A percentile compares a stretch with the other conserved stretches of the same genome.
These are phyloP conservation scores for Pomacea maculata DNA, from an alignment of 1,140 invertebrate species.

Conservation along the genomic window DNA sequence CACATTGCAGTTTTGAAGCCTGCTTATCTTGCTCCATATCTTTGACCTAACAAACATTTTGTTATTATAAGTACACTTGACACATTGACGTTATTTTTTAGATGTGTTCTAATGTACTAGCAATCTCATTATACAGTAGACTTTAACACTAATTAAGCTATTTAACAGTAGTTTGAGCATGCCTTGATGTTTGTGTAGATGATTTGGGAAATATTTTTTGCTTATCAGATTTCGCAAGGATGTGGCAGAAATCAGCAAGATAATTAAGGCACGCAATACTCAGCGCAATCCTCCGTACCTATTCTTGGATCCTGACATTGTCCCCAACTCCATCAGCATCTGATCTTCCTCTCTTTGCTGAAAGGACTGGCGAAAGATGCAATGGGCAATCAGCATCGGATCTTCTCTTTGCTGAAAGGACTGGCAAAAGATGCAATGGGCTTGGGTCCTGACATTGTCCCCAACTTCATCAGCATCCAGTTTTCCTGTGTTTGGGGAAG, in stretches of 20 bases:
- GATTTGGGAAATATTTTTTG: constrained; percentile 10
- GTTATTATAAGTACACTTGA: too few species aligned
- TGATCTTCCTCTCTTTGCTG: constrained; percentile 27
- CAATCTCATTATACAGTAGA: not conserved
- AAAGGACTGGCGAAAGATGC: too few species aligned
- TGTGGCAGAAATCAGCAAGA: constrained; percentile 55
- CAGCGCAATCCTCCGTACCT: constrained; percentile 55
- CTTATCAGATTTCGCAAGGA: constrained; percentile 62
- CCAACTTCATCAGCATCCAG: constrained; percentile 67
- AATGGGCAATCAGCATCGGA: constrained; percentile 61
- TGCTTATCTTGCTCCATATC: too few species aligned
- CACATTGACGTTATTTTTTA: not conserved
- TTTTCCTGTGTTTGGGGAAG: not conserved
- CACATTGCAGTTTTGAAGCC: too few species aligned
- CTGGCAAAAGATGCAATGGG: too few species aligned
- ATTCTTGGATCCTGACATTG: constrained; percentile 65
- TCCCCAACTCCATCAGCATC: constrained; percentile 68
- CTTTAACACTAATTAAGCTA: too few species aligned
- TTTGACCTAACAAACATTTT: too few species aligned
- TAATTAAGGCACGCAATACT: constrained; percentile 60
- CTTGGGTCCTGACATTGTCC: constrained; percentile 66
- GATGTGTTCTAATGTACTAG: not conserved
- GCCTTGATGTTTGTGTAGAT: too few species aligned
- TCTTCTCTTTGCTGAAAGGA: not conserved
- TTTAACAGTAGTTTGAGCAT: too few species aligned